Base-by-base conservation (phyloP, 2,113 vertebrate genomes). In the Gobio gobio region DNA sequence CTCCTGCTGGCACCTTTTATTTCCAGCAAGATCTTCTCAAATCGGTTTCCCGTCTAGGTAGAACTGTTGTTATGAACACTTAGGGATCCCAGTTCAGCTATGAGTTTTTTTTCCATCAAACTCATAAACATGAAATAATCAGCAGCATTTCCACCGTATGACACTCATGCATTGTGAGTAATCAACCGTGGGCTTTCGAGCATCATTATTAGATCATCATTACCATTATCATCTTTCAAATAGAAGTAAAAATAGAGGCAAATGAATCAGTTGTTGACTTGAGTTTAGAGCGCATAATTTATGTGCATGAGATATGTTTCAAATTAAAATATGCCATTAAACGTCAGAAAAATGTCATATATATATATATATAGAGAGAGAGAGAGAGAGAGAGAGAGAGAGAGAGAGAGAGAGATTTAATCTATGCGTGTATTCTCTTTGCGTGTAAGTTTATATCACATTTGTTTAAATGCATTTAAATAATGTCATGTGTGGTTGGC, bases 131-230 rank as follows among this genome's bases (percentile, higher is more conserved):
- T 66, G 16, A 66, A 36, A 66, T 18, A 18, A 33, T 33, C 5
- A 6, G 6, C 63, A 33, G 63, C 26, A 64, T 64, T 64, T 61
- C 59, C 10, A n/a, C n/a, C 24, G 59, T 4, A 33, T 18, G 63
- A 68, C 64, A 2, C 64, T 36, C 29, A 36, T 68, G 64, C 33
- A 36, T 40, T 40, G 64, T 68, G 64, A 36, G 18, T 68, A 68
- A 68, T 68, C 64, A 68, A 40, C 10, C 1, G 18, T 68, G 64
- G 16, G 26, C 29, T 66, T 18, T 66, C 16, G 6, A 66, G 63
- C 33, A 18, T 68, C 64, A 36, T 68, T 68, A 36, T 68, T 68
- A 68, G 16, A 68, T 68, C 33, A 68, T 68, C 64, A 10, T 68
- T 10, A 29, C 24, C 6, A 64, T 33, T 16, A 36, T 66, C 64